Evolutionary conservation across 2,888 invertebrate genomes (phyloP).

Genomic region (Tuta absoluta): DNA sequence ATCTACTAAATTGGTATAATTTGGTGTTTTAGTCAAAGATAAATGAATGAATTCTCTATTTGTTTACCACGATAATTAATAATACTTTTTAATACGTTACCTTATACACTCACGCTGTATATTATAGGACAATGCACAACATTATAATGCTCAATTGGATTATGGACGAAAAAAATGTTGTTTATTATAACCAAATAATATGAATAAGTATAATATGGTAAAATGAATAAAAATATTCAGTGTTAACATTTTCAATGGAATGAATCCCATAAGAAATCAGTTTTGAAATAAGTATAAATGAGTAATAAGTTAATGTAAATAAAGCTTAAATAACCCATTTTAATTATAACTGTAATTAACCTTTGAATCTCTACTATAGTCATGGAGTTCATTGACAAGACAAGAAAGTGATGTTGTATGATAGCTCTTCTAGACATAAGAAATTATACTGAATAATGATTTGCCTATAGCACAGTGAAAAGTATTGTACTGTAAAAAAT

Average conservation of each 20-base stretch:
- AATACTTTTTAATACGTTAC: not conserved
- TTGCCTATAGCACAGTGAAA: not conserved
- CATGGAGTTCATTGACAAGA: constrained; percentile 48
- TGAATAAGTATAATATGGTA: not conserved
- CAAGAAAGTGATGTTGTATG: constrained; percentile 70
- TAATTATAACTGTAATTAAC: constrained; percentile 2
- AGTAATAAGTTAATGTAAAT: not conserved
- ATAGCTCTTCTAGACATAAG: constrained; percentile 55
- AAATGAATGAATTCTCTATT: not conserved
- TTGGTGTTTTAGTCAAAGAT: not conserved
- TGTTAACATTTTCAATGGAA: not conserved
- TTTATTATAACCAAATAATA: not conserved
- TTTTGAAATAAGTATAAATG: constrained; percentile 3
- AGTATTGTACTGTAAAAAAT: not conserved
- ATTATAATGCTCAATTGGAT: constrained; percentile 48
- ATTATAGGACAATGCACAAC: constrained; percentile 46
- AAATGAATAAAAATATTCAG: not conserved
- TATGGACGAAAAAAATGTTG: constrained; percentile 9
- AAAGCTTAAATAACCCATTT: not conserved
- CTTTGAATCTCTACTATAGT: constrained; percentile 22
- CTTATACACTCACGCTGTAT: constrained; percentile 13
- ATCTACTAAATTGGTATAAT: not conserved
- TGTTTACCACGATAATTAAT: constrained; percentile 3
- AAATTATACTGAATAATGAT: constrained; percentile 29
- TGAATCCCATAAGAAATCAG: not conserved